Evolutionary conservation across 1,140 invertebrate genomes (phyloP).

Genomic region (Planococcus citri): DNA sequence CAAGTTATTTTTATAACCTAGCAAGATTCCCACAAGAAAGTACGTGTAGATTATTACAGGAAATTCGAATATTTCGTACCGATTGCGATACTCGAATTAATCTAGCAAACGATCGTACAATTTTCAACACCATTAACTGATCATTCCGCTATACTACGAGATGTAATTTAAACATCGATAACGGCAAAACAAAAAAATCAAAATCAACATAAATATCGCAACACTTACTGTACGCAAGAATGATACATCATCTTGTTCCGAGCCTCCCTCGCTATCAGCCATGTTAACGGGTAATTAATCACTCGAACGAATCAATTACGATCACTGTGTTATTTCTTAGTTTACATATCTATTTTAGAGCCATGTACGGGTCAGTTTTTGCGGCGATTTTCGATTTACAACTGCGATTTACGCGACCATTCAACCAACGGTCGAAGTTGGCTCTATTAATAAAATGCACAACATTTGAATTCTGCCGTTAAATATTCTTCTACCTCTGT

Average conservation of each 20-base stretch:
- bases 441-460: constrained; percentile 2
- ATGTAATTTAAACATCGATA: not conserved
- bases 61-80: not conserved
- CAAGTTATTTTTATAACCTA: not conserved
- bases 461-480: not conserved
- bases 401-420: not conserved
- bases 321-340: not conserved
- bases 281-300: constrained; percentile 38
- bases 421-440: not conserved
- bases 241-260: constrained; percentile 96
- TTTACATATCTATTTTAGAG: not conserved
- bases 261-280: constrained; percentile 82
- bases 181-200: not conserved
- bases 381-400: not conserved
- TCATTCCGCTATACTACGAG: too few species aligned
- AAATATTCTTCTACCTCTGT: not conserved
- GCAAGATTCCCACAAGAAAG: not conserved
- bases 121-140: too few species aligned
- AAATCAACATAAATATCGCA: not conserved
- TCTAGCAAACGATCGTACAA: not conserved
- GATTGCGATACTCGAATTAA: not conserved
- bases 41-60: not conserved
- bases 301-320: not conserved
- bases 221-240: constrained; percentile 84
- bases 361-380: not conserved